A percentile compares a stretch with the other conserved stretches of the same genome.
These are phyloP conservation scores for Trogon melanurus DNA, from an alignment of 2,113 vertebrate genomes.

Conservation along the genomic window DNA sequence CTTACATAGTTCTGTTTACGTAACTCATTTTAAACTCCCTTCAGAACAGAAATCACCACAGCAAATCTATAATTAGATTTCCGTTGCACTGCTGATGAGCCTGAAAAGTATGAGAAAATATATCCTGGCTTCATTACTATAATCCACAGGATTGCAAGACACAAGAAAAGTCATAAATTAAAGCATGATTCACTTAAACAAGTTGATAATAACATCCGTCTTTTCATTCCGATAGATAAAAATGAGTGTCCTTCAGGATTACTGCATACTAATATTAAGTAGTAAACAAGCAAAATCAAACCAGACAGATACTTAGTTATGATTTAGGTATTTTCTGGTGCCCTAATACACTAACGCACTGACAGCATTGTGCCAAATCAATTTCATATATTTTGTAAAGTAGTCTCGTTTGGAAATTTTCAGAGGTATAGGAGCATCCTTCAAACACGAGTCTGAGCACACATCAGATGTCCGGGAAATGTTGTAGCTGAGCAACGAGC, in stretches of 20 bases:
- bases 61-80: constrained; percentile 61
- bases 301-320: background rate
- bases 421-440: background rate
- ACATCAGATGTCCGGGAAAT: background rate
- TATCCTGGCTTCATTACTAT: background rate
- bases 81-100: background rate
- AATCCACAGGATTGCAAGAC: background rate
- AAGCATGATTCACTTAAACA: background rate
- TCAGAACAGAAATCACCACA: constrained; percentile 12
- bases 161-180: background rate
- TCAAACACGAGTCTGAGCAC: background rate
- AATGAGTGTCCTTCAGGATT: background rate
- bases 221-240: background rate
- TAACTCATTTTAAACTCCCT: constrained; percentile 1
- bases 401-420: background rate
- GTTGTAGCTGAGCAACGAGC: background rate
- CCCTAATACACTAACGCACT: background rate
- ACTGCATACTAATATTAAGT: background rate
- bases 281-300: background rate
- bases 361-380: background rate
- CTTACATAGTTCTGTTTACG: background rate
- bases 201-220: background rate
- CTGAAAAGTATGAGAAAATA: constrained; percentile 46
- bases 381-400: background rate
- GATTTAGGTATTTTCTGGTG: background rate